Conservation (phyloP, 1,140 invertebrate genomes). For the Eurytemora carolleeae region DNA sequence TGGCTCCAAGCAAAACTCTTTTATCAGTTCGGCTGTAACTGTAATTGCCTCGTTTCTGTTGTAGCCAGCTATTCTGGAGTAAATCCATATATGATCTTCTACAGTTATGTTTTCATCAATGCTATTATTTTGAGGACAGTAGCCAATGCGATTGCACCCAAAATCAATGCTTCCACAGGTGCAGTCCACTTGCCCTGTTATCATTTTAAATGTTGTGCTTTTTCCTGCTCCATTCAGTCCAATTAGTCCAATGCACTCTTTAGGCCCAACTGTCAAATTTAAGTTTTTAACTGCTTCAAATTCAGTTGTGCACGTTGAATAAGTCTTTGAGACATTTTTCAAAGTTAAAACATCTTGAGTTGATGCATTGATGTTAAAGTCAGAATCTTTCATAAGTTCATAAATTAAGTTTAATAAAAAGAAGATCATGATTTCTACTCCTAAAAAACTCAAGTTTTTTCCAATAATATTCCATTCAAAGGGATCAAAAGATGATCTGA, state of each 20-base stretch:
- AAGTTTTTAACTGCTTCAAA: slow-evolving; percentile 41
- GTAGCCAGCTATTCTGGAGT: slow-evolving; percentile 31
- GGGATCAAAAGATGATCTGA: slow-evolving; percentile 18
- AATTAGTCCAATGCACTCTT: slow-evolving; percentile 55
- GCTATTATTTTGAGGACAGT: slow-evolving; percentile 64
- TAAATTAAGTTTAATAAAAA: slow-evolving; percentile 32
- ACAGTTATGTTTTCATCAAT: slow-evolving; percentile 46
- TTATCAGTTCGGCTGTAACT: neutral
- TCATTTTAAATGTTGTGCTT: slow-evolving; percentile 55
- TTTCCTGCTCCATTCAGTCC: slow-evolving; percentile 72
- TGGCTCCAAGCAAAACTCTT: slow-evolving; percentile 22
- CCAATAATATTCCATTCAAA: slow-evolving; percentile 36
- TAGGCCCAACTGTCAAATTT: neutral
- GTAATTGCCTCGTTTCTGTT: neutral
- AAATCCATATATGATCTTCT: slow-evolving; percentile 32
- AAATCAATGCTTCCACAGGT: slow-evolving; percentile 18
- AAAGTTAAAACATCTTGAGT: slow-evolving; percentile 3
- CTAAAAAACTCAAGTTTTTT: slow-evolving; percentile 32
- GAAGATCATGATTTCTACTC: slow-evolving; percentile 31
- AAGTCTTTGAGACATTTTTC: slow-evolving; percentile 14
- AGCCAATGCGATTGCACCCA: slow-evolving; percentile 29
- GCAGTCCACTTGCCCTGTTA: slow-evolving; percentile 18
- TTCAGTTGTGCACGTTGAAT: slow-evolving; percentile 45
- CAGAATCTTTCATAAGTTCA: slow-evolving; percentile 27
- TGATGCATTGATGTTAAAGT: slow-evolving; percentile 4